Conservation (phyloP, 2,113 vertebrate species). For the Ursus arctos region DNA sequence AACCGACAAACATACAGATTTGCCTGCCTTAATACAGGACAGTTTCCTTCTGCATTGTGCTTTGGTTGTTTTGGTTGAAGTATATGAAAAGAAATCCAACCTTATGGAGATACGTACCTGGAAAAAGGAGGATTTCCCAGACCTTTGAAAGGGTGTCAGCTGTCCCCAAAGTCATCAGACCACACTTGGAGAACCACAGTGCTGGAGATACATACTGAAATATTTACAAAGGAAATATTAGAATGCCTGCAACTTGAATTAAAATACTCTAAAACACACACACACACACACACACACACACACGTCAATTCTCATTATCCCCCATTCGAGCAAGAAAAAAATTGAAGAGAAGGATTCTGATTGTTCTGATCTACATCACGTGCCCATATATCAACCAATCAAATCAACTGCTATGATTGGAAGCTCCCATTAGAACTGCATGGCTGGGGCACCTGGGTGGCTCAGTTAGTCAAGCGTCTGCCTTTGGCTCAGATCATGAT, state of each 20-base stretch:
- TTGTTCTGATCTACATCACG: neutral
- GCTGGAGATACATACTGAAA: neutral
- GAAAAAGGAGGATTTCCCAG: slow-evolving; percentile 5
- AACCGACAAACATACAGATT: too few species aligned
- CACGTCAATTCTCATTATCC: neutral
- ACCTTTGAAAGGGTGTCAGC: neutral
- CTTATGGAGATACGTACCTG: neutral
- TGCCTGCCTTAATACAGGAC: neutral
- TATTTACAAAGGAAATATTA: slow-evolving; percentile 42
- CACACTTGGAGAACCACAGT: neutral
- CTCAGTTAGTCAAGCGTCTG: too few species aligned
- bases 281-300: neutral
- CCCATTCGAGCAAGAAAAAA: slow-evolving; percentile 23
- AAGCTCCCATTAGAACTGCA: neutral
- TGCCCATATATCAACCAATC: neutral
- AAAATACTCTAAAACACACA: slow-evolving; percentile 17
- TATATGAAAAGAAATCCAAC: neutral
- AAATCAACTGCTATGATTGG: neutral
- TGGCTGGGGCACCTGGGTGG: neutral
- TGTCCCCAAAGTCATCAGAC: neutral
- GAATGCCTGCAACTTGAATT: neutral
- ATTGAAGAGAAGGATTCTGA: slow-evolving; percentile 1
- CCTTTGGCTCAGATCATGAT: too few species aligned
- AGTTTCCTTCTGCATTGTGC: slow-evolving; percentile 3
- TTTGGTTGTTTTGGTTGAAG: neutral